Base-by-base conservation (phyloP, 2,113 vertebrate genomes). In the Spea multiplicata region DNA sequence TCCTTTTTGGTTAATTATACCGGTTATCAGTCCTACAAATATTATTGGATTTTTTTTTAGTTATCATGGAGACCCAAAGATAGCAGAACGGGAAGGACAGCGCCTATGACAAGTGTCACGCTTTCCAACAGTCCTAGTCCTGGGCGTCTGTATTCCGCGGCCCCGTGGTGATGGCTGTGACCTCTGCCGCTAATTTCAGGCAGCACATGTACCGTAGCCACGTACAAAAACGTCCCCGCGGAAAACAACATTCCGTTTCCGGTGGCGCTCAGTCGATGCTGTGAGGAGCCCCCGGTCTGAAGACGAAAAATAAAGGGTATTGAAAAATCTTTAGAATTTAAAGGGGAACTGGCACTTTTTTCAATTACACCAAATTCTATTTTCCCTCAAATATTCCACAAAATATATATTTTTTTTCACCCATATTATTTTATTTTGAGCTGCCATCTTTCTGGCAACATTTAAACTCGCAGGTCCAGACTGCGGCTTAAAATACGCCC, bases 221-320 rank as follows among this genome's bases (percentile, higher is more conserved):
- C 89, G 4, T 93, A 93, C n/a, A 93, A 85, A 74, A 89, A 94
- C 0, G 89, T 93, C 78, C 90, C 85, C 0, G 88, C 91, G 0
- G 90, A 94, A 86, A 92, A 92, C 71, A 94, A 85, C 86, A 92
- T 86, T 4, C 89, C 89, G 3, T 91, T 87, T 45, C 89, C 91
- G 2, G 86, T 90, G 1, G 89, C 85, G 46, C 72, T 83, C 78
- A 93, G 88, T 55, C 86, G 85, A 52, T 82, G 80, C 72, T 89
- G 80, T 62, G 84, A 78, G 0, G 83, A 89, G 6, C 86, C 86
- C 13, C 76, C 77, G 45, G 84, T 85, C 90, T 94, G 87, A 2
- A 46, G 49, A 67, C 46, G 9, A 46, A 9, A 61, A 14, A 71
- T 68, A 64, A 57, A 70, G 5, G 12, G 55, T 52, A 52, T 52